Evolutionary conservation across 2,797 vertebrate species (phyloP), one percentile per base, ranked within the genome.

Genomic region (Pristis pectinata): DNA sequence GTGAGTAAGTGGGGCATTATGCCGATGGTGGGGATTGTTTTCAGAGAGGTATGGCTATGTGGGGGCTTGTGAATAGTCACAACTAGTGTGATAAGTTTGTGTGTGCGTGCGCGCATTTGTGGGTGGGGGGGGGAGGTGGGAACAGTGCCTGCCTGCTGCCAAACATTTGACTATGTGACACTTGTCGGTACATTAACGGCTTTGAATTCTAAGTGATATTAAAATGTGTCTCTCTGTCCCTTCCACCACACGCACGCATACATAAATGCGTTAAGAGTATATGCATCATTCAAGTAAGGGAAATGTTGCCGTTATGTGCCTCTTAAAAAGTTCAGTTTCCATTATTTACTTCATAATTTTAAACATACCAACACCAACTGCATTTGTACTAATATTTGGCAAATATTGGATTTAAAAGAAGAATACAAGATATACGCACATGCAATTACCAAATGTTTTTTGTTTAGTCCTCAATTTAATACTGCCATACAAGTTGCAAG

Each of bases 131-230:
- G 49, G 49, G 49, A 44, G 49, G 49, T 49, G 49, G 44, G 44
- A 44, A 64, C 3, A 34, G 5, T 44, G 24, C 5, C 24, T 41
- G 80, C 24, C 27, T 49, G 34, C 34, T 44, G 91, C 9, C 64
- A 93, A 70, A 44, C 59, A 93, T 93, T 93, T 93, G 92, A 53
- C 70, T 67, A 27, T 74, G 44, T 24, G 92, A 72, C 27, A 24
- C 27, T 67, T 74, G 41, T 49, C 59, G 13, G n/a, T 22, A 49
- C 30, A 30, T 93, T 72, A 19, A 3, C 10, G 30, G 30, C n/a
- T 30, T 72, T 30, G 11, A 34, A 24, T 6, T 44, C 6, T 6
- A 30, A 93, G 41, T 93, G 89, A 67, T n/a, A 67, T 44, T 79
- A 10, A 41, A 19, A 93, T 64, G 37, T 64, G 19, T 70, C 8